phyloP scores from a whole-genome alignment of 2,113 vertebrate genomes.

The Xenopus tropicalis region UCB_Xtro_10.0 CM004446.2:17227501-17228000 shows the following conservation, averaged over 20 bases:
- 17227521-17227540: no score
- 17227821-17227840: slow-evolving; percentile 82
- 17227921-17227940: no score
- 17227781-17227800: slow-evolving; percentile 82
- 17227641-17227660: slow-evolving; percentile 77
- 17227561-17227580: slow-evolving; percentile 97
- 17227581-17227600: slow-evolving; percentile 96
- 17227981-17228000: no score
- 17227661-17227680: slow-evolving; percentile 76
- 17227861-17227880: neutral
- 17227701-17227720: slow-evolving; percentile 67
- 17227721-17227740: slow-evolving; percentile 67
- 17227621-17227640: slow-evolving; percentile 93
- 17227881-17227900: no score
- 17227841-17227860: no score
- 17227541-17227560: slow-evolving; percentile 72
- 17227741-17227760: slow-evolving; percentile 81
- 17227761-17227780: slow-evolving; percentile 76
- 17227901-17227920: no score
- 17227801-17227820: slow-evolving; percentile 96
- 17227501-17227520: slow-evolving; percentile 3
- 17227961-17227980: no score
- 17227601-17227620: slow-evolving; percentile 93
- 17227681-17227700: slow-evolving; percentile 79
- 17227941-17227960: no score